phyloP scores from a whole-genome alignment of 2,888 invertebrate species.

The Pseudolycoriella hygida region DNA sequence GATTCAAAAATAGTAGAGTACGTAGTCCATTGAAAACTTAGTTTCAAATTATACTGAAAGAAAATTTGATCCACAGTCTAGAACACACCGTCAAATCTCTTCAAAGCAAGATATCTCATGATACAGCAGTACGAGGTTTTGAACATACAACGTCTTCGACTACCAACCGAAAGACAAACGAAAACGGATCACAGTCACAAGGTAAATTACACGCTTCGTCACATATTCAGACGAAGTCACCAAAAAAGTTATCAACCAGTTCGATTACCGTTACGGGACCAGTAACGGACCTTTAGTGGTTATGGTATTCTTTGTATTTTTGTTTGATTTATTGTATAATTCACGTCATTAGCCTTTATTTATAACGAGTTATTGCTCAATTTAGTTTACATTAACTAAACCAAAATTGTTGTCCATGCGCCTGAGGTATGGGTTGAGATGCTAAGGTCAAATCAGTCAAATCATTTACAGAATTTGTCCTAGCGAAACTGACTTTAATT shows the following conservation, averaged over 20 bases:
- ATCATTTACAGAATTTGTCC: too few species aligned
- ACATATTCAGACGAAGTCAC: constrained; percentile 12
- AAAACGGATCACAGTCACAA: background rate
- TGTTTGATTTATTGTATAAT: too few species aligned
- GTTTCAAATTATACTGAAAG: background rate
- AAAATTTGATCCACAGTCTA: constrained; percentile 1
- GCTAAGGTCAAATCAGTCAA: too few species aligned
- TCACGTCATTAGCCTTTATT: too few species aligned
- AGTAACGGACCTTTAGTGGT: constrained; percentile 23
- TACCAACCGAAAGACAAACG: background rate
- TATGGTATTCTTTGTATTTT: too few species aligned
- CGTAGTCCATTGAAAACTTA: background rate
- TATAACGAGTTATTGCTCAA: too few species aligned
- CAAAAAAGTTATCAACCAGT: constrained; percentile 8
- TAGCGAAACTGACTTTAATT: too few species aligned
- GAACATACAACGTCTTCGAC: background rate
- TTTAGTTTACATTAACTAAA: too few species aligned
- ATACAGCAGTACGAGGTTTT: background rate
- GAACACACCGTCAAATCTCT: constrained; percentile 3
- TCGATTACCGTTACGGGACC: constrained; percentile 26
- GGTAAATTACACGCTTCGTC: constrained; percentile 6
- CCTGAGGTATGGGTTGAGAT: too few species aligned
- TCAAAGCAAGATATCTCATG: background rate
- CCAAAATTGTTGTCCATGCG: too few species aligned
- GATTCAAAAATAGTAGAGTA: constrained; percentile 29